A percentile compares a stretch with the other conserved stretches of the same genome.
Evolutionary conservation across 1,140 invertebrate genomes (phyloP).

Genomic region (Magallana ariakensis): DNA sequence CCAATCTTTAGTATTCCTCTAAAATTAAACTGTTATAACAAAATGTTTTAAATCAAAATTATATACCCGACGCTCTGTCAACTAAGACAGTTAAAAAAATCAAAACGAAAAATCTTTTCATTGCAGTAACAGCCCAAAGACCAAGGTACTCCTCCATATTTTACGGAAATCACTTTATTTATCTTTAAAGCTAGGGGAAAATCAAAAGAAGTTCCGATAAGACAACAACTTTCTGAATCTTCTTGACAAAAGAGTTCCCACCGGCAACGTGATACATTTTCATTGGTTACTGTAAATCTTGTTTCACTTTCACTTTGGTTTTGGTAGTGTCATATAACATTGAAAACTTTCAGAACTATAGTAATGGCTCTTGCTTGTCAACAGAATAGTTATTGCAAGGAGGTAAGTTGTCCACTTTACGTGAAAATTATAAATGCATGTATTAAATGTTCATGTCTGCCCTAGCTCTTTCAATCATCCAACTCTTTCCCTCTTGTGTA

Average conservation of each 20-base stretch:
- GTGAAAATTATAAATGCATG: no score
- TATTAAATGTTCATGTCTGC: no score
- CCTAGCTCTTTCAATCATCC: no score
- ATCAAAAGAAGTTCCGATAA: constrained; percentile 30
- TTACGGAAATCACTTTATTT: background rate
- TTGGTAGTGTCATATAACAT: no score
- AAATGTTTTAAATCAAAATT: background rate
- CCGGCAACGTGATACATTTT: constrained; percentile 31
- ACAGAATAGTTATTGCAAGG: background rate
- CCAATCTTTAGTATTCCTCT: no score
- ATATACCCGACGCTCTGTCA: background rate
- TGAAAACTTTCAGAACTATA: no score
- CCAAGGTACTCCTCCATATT: background rate
- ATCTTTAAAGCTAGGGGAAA: constrained; percentile 11
- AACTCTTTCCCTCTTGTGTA: no score
- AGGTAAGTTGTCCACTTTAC: background rate
- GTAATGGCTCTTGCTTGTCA: constrained; percentile 11
- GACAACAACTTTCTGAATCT: background rate
- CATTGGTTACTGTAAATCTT: constrained; percentile 19
- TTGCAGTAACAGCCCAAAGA: background rate
- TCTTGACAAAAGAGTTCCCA: constrained; percentile 27
- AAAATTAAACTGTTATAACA: no score
- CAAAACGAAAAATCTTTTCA: background rate
- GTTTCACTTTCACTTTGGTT: background rate
- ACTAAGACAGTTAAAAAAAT: background rate